A percentile compares a stretch with the other conserved stretches of the same genome.
phyloP scores from a whole-genome alignment of 2,113 vertebrate species.

The Callorhinus ursinus region DNA sequence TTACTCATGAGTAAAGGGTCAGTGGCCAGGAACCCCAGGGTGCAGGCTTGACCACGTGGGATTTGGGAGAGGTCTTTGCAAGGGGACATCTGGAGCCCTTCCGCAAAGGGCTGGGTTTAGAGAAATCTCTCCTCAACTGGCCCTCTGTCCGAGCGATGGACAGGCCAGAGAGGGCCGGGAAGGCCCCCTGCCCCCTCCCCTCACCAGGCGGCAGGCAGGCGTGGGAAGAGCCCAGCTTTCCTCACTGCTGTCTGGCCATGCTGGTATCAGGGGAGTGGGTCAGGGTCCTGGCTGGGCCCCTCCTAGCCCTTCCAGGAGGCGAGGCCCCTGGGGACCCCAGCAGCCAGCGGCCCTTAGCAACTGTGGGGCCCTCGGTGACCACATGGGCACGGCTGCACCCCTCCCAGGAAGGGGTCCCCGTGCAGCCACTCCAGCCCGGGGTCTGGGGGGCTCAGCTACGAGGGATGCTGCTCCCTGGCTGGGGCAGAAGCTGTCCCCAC shows the following conservation, averaged over 20 bases:
- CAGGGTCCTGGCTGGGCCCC: neutral
- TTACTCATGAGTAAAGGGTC: neutral
- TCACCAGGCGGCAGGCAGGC: neutral
- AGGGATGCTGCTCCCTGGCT: neutral
- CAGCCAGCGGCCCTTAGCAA: neutral
- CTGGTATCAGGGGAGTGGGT: neutral
- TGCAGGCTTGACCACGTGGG: neutral
- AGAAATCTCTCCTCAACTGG: neutral
- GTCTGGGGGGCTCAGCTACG: rapidly evolving
- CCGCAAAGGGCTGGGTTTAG: neutral
- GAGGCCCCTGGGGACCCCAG: neutral
- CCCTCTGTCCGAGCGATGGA: neutral
- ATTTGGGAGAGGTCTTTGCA: too few relatives aligned
- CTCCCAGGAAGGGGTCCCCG: neutral
- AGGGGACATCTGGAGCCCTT: neutral
- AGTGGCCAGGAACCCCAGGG: neutral
- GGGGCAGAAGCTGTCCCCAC: neutral
- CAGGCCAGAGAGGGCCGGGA: neutral
- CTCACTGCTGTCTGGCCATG: too few relatives aligned
- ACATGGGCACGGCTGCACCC: neutral
- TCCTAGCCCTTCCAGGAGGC: neutral
- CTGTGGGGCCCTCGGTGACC: too few relatives aligned
- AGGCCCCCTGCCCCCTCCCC: neutral
- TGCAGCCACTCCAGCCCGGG: neutral
- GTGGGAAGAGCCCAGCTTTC: neutral